Evolutionary conservation across 2,888 invertebrate genomes (phyloP).

Genomic region (Orchestes rusci): DNA sequence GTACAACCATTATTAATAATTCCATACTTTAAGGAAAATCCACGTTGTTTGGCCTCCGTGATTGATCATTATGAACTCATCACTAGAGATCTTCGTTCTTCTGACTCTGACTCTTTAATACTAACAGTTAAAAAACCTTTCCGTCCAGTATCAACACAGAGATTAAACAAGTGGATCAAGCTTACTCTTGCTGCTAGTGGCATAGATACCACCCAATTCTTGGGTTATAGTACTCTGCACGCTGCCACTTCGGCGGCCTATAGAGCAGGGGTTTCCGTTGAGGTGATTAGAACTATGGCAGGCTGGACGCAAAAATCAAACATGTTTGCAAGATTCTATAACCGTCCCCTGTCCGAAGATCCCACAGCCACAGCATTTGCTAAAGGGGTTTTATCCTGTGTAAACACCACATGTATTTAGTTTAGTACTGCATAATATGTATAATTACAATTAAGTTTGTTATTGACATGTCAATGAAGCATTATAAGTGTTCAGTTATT

Average conservation of each 20-base stretch:
- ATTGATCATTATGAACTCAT: slow-evolving; percentile 7
- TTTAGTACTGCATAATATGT: no score
- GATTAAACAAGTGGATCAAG: slow-evolving; percentile 9
- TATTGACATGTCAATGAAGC: no score
- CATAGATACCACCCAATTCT: slow-evolving; percentile 7
- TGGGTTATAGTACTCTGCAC: slow-evolving; percentile 8
- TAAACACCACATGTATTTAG: no score
- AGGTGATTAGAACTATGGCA: slow-evolving; percentile 7
- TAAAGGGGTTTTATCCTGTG: slow-evolving; percentile 7
- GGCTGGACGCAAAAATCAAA: slow-evolving; percentile 11
- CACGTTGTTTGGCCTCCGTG: slow-evolving; percentile 6
- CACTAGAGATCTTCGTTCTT: slow-evolving; percentile 5
- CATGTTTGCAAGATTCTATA: slow-evolving; percentile 12
- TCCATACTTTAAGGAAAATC: slow-evolving; percentile 8
- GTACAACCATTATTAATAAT: slow-evolving; percentile 1
- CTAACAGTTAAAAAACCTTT: slow-evolving; percentile 7
- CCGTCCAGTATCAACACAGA: slow-evolving; percentile 7
- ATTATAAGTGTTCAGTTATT: no score
- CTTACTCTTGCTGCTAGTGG: slow-evolving; percentile 9
- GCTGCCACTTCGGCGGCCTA: slow-evolving; percentile 8
- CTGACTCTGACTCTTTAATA: slow-evolving; percentile 6
- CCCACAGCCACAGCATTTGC: slow-evolving; percentile 8
- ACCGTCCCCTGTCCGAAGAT: slow-evolving; percentile 5
- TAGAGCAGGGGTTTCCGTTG: slow-evolving; percentile 8
- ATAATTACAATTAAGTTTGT: no score